Conservation (phyloP, 2,113 vertebrate species). For the Heterochromis multidens region DNA sequence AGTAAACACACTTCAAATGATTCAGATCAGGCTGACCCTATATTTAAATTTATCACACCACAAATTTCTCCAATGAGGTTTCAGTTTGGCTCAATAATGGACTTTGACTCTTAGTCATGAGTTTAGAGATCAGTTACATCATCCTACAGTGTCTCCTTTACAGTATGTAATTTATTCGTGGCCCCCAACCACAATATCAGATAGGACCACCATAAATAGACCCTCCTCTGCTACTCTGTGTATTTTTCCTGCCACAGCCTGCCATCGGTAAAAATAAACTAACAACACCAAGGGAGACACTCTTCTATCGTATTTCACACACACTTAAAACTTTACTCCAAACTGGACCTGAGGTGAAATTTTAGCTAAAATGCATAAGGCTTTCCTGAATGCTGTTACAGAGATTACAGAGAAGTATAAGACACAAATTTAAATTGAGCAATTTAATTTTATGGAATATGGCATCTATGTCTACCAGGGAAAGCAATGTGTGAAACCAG, state of each 20-base stretch:
- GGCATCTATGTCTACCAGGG: not conserved
- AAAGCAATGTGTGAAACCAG: not conserved
- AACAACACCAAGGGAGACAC: constrained; percentile 17
- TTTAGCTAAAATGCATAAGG: not conserved
- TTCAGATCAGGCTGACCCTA: not conserved
- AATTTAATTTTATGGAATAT: not conserved
- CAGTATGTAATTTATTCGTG: constrained; percentile 53
- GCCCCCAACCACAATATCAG: constrained; percentile 51
- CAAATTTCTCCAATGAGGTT: not conserved
- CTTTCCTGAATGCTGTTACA: not conserved
- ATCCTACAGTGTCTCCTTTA: constrained; percentile 38
- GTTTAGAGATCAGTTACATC: constrained; percentile 40
- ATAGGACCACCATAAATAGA: constrained; percentile 58
- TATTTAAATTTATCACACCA: not conserved
- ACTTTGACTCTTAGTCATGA: constrained; percentile 2
- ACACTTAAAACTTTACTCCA: not conserved
- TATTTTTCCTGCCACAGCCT: constrained; percentile 25
- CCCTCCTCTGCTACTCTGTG: constrained; percentile 10
- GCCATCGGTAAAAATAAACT: constrained; percentile 40
- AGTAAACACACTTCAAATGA: not conserved
- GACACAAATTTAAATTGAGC: not conserved
- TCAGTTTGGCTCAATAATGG: constrained; percentile 11
- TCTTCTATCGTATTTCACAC: not conserved
- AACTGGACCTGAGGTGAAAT: not conserved
- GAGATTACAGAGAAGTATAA: not conserved